Conservation (phyloP, 1,140 invertebrate genomes). For the Zaprionus capensis region DNA sequence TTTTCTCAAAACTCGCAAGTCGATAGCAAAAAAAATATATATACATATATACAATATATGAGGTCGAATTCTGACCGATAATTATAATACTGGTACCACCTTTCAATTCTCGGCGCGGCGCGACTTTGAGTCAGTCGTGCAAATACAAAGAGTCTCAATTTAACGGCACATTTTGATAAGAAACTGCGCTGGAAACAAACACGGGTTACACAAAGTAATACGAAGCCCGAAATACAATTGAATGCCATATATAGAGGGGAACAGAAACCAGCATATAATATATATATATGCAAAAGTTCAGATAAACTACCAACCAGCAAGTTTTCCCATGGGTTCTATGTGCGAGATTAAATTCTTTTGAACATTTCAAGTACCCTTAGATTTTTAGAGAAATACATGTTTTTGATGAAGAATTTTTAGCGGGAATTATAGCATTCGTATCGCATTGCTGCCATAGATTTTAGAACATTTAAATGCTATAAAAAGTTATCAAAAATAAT, state of each 20-base stretch:
- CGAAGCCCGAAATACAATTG: not conserved
- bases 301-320: not conserved
- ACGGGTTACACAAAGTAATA: conserved; percentile 8
- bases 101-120: conserved; percentile 3
- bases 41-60: conserved; percentile 3
- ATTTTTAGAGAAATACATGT: no score
- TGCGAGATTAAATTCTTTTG: not conserved
- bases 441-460: no score
- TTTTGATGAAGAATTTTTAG: no score
- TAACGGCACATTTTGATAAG: conserved; percentile 24
- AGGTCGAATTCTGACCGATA: conserved; percentile 27
- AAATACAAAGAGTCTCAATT: conserved; percentile 19
- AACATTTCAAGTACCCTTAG: not conserved
- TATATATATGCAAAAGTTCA: not conserved
- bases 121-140: conserved; percentile 21
- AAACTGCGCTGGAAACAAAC: conserved; percentile 1
- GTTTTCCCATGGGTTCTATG: not conserved
- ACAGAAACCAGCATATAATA: not conserved
- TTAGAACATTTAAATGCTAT: no score
- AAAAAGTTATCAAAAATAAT: not conserved
- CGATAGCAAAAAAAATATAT: not conserved
- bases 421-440: not conserved
- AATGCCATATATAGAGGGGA: not conserved
- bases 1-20: not conserved
- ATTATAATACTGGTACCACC: not conserved